Evolutionary conservation across 2,888 invertebrate genomes (phyloP), one percentile per base, ranked within the genome.

Genomic region (Sarcophaga subvicina): DNA sequence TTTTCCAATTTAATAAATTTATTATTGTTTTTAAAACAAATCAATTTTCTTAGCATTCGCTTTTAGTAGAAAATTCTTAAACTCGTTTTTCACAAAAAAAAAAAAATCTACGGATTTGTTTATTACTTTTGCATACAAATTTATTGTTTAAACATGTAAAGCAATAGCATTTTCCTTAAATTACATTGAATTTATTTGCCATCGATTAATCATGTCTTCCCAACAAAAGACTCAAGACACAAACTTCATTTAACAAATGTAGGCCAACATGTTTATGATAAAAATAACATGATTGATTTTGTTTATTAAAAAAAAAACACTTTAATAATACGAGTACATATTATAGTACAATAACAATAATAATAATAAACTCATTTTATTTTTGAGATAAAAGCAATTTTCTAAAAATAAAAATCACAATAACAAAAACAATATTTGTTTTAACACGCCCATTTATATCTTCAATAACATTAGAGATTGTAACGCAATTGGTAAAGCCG

Each of bases 191-290:
- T 37, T 37, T 37, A 37, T 37, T 37, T 37, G 37, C 37, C 37
- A 37, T 37, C 37, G 8, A 37, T 37, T 37, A 37, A 37, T 37
- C 37, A 37, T 37, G 8, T 37, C 37, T 37, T 37, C 54, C 0
- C 75, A 81, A 76, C 81, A 76, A 81, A 81, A 81, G 75, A 81
- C 75, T 76, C 54, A 76, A 81, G 69, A 22, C 11, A 63, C 62
- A 22, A 54, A 76, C 81, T 67, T 72, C 20, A 20, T 73, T 73
- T 11, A 60, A 0, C 6, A 73, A 47, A 20, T 14, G 17, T 17
- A 54, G 54, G 54, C 54, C 54, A 54, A 54, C 17, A 14, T 14
- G 54, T 54, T 60, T 70, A 17, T 11, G 12, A 5, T 37, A 49
- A 49, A 4, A 54, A 10, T 49, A 72, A 72, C 69, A 69, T 69